Evolutionary conservation across 2,113 vertebrate genomes (phyloP), one percentile per base, ranked within the genome.

Genomic region (Calypte anna): DNA sequence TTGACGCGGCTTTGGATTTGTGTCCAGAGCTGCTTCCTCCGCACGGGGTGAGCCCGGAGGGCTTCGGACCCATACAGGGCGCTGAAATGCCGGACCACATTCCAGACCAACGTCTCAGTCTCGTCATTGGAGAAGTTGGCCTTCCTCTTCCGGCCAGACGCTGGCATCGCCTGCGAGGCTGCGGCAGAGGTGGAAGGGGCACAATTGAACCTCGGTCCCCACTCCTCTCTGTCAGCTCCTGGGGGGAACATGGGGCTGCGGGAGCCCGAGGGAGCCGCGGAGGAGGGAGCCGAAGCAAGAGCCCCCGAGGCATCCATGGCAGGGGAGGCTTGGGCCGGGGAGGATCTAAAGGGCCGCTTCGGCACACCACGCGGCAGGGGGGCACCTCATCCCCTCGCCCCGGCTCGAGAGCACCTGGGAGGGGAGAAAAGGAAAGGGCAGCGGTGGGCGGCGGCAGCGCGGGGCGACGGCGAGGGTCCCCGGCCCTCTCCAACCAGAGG

Each of bases 101-200:
- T 97, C 96, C 96, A 96, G 59, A 97, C 97, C 94, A 97, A 73
- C 23, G 97, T 97, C 91, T 97, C 97, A 9, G 94, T 97, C 96
- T 98, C 97, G 79, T 97, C 97, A 82, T 97, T 98, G 96, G 97
- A 97, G 92, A 98, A 98, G 89, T 98, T 97, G 92, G 96, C 96
- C 70, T 95, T 96, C 79, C 90, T 74, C 84, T 97, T 94, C 82
- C 91, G 66, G 74, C 81, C 88, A 55, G 68, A 83, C 9, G 94
- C 91, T n/a, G 75, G 86, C 50, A 91, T 75, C 46, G 92, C 85
- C 57, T 95, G 96, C 58, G 97, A 95, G 91, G 96, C 91, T 58
- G 93, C 93, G 14, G 96, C 93, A 79, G 96, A 97, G 84, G 96
- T 96, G 93, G 97, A 96, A 88, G 97, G 97, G 96, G 93, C 88